Conservation (phyloP, 2,888 invertebrate species). For the Zootermopsis nevadensis region DNA sequence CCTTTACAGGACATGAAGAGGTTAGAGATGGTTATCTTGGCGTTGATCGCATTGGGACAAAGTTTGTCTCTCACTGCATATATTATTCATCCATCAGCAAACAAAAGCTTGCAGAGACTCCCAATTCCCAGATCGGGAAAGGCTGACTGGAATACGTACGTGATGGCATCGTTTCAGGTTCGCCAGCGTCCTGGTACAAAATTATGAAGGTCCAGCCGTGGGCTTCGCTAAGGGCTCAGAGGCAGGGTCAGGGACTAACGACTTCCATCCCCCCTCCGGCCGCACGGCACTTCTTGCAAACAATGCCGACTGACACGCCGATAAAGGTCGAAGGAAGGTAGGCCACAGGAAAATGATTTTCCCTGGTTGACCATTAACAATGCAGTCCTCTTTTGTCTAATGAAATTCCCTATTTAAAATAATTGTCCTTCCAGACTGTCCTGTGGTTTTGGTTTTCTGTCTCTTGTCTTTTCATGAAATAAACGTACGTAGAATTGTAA, state of each 20-base stretch:
- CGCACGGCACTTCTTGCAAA: slow-evolving; percentile 16
- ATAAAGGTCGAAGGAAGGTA: slow-evolving; percentile 36
- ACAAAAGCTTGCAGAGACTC: neutral
- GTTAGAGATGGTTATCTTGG: too few species aligned
- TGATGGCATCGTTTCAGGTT: slow-evolving; percentile 32
- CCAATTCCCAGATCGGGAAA: neutral
- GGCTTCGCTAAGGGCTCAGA: slow-evolving; percentile 30
- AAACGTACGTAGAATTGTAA: neutral
- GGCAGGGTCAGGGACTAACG: slow-evolving; percentile 30
- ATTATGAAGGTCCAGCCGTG: slow-evolving; percentile 42
- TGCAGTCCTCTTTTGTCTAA: neutral
- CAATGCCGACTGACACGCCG: slow-evolving; percentile 26
- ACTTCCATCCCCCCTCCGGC: slow-evolving; percentile 27
- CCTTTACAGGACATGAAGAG: too few species aligned
- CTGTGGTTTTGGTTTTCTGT: neutral
- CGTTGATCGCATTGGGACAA: too few species aligned
- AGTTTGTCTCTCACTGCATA: too few species aligned
- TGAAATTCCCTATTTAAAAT: neutral
- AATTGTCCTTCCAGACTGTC: slow-evolving; percentile 6
- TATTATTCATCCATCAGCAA: too few species aligned
- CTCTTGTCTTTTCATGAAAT: neutral
- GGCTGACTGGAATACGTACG: slow-evolving; percentile 17
- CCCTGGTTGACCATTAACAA: slow-evolving; percentile 9
- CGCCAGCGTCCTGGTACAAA: slow-evolving; percentile 25
- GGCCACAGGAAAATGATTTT: slow-evolving; percentile 10